Conservation (phyloP, 2,113 vertebrate species). For the Austrofundulus limnaeus region DNA sequence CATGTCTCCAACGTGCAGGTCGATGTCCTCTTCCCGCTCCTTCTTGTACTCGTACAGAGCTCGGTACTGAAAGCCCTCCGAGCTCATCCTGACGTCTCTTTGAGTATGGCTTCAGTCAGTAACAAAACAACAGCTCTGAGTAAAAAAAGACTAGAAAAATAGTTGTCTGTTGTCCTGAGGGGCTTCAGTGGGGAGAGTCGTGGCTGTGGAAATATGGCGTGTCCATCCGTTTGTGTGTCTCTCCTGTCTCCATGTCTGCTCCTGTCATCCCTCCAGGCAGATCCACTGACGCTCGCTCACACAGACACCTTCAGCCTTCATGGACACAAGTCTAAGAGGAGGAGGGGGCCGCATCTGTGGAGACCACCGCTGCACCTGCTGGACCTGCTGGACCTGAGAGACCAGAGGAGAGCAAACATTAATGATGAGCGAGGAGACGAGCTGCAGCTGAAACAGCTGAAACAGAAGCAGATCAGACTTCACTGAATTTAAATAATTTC, state of each 20-base stretch:
- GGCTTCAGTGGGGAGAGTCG: conserved; percentile 12
- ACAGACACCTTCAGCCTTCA: conserved; percentile 31
- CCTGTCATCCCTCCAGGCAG: conserved; percentile 64
- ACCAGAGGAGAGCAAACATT: neutral
- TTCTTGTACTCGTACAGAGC: conserved; percentile 88
- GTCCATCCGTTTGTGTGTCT: conserved; percentile 36
- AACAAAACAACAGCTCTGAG: conserved; percentile 11
- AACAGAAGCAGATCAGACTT: neutral
- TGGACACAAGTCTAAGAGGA: conserved; percentile 58
- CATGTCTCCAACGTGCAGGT: conserved; percentile 85
- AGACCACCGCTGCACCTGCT: conserved; percentile 37
- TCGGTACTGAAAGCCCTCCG: conserved; percentile 88
- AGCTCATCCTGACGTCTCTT: conserved; percentile 57
- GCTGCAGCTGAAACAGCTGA: neutral
- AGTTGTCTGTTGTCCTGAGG: conserved; percentile 40
- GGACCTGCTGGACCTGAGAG: conserved; percentile 40
- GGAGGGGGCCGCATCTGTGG: conserved; percentile 61
- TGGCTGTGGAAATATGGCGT: conserved; percentile 16
- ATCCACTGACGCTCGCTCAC: conserved; percentile 26
- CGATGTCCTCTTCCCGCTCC: conserved; percentile 89
- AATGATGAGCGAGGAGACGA: neutral
- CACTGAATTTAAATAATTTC: no score
- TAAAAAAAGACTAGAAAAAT: conserved; percentile 44
- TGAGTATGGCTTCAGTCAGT: conserved; percentile 38
- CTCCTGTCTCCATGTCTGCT: conserved; percentile 60